Base-by-base conservation (phyloP, 2,888 invertebrate species). In the Piscicola geometra region DNA sequence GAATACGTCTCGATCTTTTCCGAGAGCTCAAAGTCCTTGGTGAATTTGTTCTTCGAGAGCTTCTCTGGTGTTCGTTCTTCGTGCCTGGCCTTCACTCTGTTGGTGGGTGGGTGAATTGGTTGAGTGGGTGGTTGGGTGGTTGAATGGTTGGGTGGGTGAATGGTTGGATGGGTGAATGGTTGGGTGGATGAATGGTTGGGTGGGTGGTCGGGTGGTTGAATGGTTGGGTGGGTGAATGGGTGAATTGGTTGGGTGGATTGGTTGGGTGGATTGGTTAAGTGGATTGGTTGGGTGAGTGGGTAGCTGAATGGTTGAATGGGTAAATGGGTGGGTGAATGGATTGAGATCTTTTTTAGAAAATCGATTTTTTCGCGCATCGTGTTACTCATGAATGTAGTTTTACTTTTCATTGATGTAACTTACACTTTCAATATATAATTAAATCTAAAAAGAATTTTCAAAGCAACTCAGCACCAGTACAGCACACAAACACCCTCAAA, bases 1-100 rank as follows among this genome's bases (percentile, higher is more conserved):
- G 80, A 77, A 50, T 76, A 78, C 25, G 78, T 75, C 47, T 80
- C 80, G 41, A 80, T 80, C 72, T 75, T 78, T 70, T 80, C 80
- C 5, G 76, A 32, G 12, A 80, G 73, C 68, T 80, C 80, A 66
- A 75, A 80, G 60, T 80, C 80, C 70, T 78, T 79, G 67, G 60
- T 71, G 71, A 74, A 80, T 75, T 80, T 80, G 71, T 72, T 76
- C 74, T 80, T 80, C 9, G 75, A 77, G 41, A 79, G 66, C 18
- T 78, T 76, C 68, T 80, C 80, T 0, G 79, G 76, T 18, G 80
- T 79, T 32, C 78, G 56, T 56, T 79, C 80, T 71, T 80, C 80
- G 76, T 80, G 78, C 68, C 78, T 80, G 56, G 80, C 80, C 70
- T 78, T 79, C 28, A 78, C 78, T 56, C 60, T 56, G 60, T 56